These are phyloP conservation scores for Misgurnus anguillicaudatus DNA, from an alignment of 2,113 vertebrate species.

Conservation along the genomic window DNA sequence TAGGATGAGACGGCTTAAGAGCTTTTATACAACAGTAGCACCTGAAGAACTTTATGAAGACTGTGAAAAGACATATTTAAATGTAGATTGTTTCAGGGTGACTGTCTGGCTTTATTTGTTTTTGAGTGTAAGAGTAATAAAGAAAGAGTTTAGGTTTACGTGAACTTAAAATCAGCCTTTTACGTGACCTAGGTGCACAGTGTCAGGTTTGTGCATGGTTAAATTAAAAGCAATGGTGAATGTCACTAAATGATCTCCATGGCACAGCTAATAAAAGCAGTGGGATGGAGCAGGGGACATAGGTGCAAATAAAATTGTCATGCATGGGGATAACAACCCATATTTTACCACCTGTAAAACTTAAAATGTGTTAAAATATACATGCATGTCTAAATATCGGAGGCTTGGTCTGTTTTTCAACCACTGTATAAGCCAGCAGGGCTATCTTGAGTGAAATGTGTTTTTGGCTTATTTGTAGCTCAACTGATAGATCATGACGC, in stretches of 20 bases:
- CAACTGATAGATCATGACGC: no score
- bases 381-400: constrained; percentile 55
- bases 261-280: background rate
- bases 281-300: background rate
- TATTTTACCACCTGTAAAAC: constrained; percentile 37
- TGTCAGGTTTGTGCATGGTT: background rate
- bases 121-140: background rate
- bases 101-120: constrained; percentile 40
- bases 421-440: background rate
- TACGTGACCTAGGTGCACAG: no score
- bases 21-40: constrained; percentile 34
- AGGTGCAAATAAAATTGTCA: constrained; percentile 33
- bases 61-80: constrained; percentile 51
- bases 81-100: constrained; percentile 19
- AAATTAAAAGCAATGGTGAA: background rate
- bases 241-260: background rate
- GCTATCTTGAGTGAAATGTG: background rate
- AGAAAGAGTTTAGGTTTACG: constrained; percentile 54
- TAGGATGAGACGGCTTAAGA: constrained; percentile 22
- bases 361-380: constrained; percentile 60
- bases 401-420: background rate
- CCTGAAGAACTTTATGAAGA: constrained; percentile 31
- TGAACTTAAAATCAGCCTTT: background rate
- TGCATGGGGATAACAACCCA: background rate
- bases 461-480: background rate